Conservation (phyloP, 2,888 invertebrate genomes). For the Callimorpha dominula region DNA sequence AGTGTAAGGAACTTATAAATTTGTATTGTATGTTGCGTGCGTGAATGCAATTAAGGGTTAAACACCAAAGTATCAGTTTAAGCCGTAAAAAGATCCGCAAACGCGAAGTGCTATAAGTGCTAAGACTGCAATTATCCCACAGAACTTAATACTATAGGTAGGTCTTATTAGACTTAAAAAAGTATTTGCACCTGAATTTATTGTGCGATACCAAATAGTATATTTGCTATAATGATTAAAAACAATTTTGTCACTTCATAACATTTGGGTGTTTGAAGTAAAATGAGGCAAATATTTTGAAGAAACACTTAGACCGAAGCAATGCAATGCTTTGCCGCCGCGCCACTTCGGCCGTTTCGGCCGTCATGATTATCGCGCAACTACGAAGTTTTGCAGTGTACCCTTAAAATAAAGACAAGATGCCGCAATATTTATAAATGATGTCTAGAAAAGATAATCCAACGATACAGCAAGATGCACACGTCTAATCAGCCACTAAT, state of each 20-base stretch:
- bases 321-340: too few species aligned
- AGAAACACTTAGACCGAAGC: too few species aligned
- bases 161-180: background rate
- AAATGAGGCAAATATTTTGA: too few species aligned
- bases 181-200: too few species aligned
- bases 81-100: conserved; percentile 59
- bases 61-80: conserved; percentile 63
- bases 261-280: too few species aligned
- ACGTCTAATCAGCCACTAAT: conserved; percentile 55
- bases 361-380: background rate
- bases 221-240: background rate
- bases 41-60: conserved; percentile 56
- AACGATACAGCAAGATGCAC: conserved; percentile 12
- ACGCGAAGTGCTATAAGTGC: conserved; percentile 76
- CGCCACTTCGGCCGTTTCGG: background rate
- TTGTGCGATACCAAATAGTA: too few species aligned
- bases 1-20: background rate
- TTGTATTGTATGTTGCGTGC: conserved; percentile 24
- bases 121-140: conserved; percentile 39
- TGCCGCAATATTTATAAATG: background rate
- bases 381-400: background rate
- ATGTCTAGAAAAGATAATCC: conserved; percentile 13
- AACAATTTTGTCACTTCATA: too few species aligned
- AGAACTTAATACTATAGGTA: conserved; percentile 28
- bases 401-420: background rate